Evolutionary conservation across 2,113 vertebrate species (phyloP), one percentile per base, ranked within the genome.

Genomic region (Nansenia antarctica): DNA sequence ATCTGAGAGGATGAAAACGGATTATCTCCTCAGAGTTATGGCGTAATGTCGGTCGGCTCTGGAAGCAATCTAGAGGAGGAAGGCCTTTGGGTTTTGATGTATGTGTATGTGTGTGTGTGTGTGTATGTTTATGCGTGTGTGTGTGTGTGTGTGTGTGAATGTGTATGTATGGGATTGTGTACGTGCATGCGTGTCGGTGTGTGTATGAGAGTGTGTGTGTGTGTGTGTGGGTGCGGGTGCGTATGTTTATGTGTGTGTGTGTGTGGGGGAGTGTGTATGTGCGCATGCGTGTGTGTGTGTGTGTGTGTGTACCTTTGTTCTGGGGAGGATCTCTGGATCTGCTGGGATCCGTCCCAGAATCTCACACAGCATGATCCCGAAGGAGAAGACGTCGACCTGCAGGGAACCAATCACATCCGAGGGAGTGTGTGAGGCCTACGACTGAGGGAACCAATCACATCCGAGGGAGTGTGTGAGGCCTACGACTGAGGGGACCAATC

Each of bases 311-410:
- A 93, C 92, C 90, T 81, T 81, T 2, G 92, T 93, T 73, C 92
- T 89, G 32, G 92, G 93, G 26, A 93, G 87, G 64, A 93, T 83
- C 67, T 94, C 91, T 0, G 92, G 91, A 58, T 94, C 93, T 3
- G 92, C 92, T 11, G 93, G 85, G 61, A 93, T 90, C 64, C 90
- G 86, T 47, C 87, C 93, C 61, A 94, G 81, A 37, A 93, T 93
- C 75, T 94, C 92, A 69, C 93, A 94, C 60, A 94, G 77, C 60
- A 93, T 88, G 24, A 93, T 93, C 64, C 92, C 92, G 29, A 93
- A 93, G 34, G 93, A 94, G 76, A 94, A 94, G 15, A 94, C 92
- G 0, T 93, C 93, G 61, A 94, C 93, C 93, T 93, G 79, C 18
- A 47, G 45, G 42, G 34, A 20, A 45, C 67, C 22, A 55, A 39